A percentile compares a stretch with the other conserved stretches of the same genome.
phyloP scores from a whole-genome alignment of 92 coral and sea anemone genomes.

The Epizoanthus rinbou region DNA sequence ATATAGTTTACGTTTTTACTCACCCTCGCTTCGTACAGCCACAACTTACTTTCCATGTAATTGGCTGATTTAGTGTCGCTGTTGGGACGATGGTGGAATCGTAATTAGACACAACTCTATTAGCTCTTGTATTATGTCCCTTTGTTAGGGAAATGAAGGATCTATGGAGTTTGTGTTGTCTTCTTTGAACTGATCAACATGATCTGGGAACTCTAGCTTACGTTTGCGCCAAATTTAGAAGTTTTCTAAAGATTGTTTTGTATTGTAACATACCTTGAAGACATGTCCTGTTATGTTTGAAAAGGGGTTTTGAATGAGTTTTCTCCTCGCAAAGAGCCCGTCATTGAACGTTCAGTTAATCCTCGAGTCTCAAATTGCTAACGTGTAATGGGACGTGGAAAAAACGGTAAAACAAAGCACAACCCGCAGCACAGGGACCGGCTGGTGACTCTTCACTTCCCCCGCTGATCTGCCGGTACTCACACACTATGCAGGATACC shows the following conservation, averaged over 20 bases:
- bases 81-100: background rate
- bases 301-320: background rate
- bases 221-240: constrained; percentile 24
- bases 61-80: background rate
- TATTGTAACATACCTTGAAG: background rate
- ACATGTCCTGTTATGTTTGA: background rate
- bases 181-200: background rate
- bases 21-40: background rate
- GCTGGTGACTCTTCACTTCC: background rate
- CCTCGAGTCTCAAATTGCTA: background rate
- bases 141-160: constrained; percentile 21
- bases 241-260: constrained; percentile 2
- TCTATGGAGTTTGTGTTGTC: background rate
- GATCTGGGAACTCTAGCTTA: background rate
- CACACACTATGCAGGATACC: background rate
- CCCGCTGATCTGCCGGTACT: background rate
- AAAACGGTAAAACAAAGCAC: constrained; percentile 15
- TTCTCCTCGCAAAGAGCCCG: background rate
- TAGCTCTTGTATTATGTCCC: background rate
- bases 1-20: background rate
- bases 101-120: background rate
- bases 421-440: constrained; percentile 4
- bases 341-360: background rate
- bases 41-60: constrained; percentile 9
- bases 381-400: constrained; percentile 36